Evolutionary conservation across 2,888 invertebrate species (phyloP).

Genomic region (Eilema griseolum): DNA sequence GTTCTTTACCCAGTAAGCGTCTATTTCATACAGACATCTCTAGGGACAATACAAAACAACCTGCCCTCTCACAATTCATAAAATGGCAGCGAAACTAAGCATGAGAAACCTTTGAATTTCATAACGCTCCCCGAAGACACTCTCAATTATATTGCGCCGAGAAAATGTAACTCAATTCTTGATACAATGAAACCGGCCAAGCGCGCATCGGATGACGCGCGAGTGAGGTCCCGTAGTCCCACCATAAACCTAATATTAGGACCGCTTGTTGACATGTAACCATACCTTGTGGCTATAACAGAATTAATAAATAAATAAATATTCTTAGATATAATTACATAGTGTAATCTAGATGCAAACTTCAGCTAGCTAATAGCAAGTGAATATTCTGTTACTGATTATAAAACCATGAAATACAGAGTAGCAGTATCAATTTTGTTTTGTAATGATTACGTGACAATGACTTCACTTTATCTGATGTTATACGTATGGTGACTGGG

Average conservation of each 20-base stretch:
- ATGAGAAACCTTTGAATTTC: conserved; percentile 36
- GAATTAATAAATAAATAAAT: background rate
- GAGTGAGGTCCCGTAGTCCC: background rate
- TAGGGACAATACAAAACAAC: conserved; percentile 5
- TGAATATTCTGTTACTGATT: background rate
- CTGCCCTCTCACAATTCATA: conserved; percentile 20
- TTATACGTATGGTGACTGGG: too few species aligned
- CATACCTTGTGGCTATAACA: background rate
- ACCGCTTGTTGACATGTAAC: background rate
- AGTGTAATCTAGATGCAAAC: background rate
- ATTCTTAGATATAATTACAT: background rate
- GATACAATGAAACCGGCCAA: conserved; percentile 27
- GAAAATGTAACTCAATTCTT: conserved; percentile 41
- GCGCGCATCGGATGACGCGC: background rate
- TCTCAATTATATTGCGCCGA: conserved; percentile 26
- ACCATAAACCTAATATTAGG: background rate
- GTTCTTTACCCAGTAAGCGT: background rate
- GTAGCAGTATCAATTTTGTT: too few species aligned
- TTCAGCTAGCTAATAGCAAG: too few species aligned
- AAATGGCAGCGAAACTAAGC: conserved; percentile 20
- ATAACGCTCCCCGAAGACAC: conserved; percentile 33
- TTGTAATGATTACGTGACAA: too few species aligned
- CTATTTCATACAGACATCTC: background rate
- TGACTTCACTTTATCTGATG: too few species aligned
- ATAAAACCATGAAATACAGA: too few species aligned